phyloP scores from a whole-genome alignment of 2,888 invertebrate genomes.

The Nymphalis urticae region DNA sequence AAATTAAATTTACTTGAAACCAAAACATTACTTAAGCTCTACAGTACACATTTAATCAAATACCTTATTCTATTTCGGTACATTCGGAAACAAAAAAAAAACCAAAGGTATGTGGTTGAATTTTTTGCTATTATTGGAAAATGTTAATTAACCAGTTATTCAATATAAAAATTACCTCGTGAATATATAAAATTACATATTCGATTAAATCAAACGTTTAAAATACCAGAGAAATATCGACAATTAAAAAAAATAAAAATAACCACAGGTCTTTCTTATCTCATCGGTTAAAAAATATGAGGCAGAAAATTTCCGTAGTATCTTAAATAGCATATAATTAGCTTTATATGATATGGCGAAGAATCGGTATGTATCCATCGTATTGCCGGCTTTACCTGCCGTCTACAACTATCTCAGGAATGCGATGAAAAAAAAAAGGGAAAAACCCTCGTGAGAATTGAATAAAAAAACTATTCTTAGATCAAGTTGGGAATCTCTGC shows the following conservation, averaged over 20 bases:
- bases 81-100: neutral
- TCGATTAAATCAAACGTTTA: conserved; percentile 12
- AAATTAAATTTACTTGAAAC: neutral
- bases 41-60: too few relatives aligned
- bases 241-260: neutral
- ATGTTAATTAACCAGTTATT: conserved; percentile 20
- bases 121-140: conserved; percentile 15
- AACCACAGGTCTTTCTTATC: neutral
- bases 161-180: conserved; percentile 15
- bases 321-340: conserved; percentile 26
- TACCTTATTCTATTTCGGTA: neutral
- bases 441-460: conserved; percentile 71
- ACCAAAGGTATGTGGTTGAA: neutral
- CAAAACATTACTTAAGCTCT: too few relatives aligned
- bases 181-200: conserved; percentile 8
- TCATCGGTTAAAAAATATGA: conserved; percentile 5
- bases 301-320: conserved; percentile 22
- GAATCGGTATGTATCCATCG: conserved; percentile 6
- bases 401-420: conserved; percentile 72
- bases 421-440: conserved; percentile 65
- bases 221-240: conserved; percentile 11
- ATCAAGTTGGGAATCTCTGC: conserved; percentile 65
- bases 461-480: conserved; percentile 64
- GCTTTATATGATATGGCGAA: conserved; percentile 4
- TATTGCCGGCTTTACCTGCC: conserved; percentile 54